A percentile compares a stretch with the other conserved stretches of the same genome.
phyloP scores from a whole-genome alignment of 2,797 vertebrate genomes.

The Siniperca obscura region DNA sequence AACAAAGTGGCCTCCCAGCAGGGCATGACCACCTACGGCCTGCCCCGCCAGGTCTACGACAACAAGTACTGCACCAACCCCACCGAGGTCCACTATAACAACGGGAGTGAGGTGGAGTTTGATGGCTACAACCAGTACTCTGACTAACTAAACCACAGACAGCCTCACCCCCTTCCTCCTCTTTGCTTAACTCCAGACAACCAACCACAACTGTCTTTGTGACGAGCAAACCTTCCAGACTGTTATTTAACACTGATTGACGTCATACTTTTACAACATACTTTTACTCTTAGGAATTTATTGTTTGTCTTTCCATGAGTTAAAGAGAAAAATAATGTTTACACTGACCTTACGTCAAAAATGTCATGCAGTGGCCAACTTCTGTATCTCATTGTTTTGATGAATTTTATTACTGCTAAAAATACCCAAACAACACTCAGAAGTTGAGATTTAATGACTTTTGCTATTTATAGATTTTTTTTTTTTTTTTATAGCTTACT shows the following conservation, averaged over 20 bases:
- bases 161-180: slow-evolving; percentile 10
- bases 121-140: slow-evolving; percentile 91
- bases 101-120: slow-evolving; percentile 83
- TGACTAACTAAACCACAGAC: slow-evolving; percentile 74
- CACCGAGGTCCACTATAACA: slow-evolving; percentile 77
- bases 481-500: slow-evolving; percentile 44
- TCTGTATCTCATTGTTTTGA: slow-evolving; percentile 29
- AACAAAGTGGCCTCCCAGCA: slow-evolving; percentile 94
- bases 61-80: slow-evolving; percentile 92
- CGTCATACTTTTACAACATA: slow-evolving; percentile 28
- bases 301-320: slow-evolving; percentile 60
- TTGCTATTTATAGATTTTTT: slow-evolving; percentile 67
- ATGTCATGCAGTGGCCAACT: slow-evolving; percentile 41
- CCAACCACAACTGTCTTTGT: slow-evolving; percentile 52
- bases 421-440: slow-evolving; percentile 20
- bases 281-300: slow-evolving; percentile 51
- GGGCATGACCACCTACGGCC: slow-evolving; percentile 95
- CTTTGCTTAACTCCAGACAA: slow-evolving; percentile 57
- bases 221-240: slow-evolving; percentile 61
- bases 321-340: slow-evolving; percentile 54
- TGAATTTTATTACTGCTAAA: slow-evolving; percentile 41
- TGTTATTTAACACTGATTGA: slow-evolving; percentile 62
- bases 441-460: slow-evolving; percentile 38
- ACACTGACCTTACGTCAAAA: slow-evolving; percentile 46
- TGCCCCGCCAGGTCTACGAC: slow-evolving; percentile 93